Evolutionary conservation across 2,888 invertebrate species (phyloP), one percentile per base, ranked within the genome.

Genomic region (Eupithecia exiguata): DNA sequence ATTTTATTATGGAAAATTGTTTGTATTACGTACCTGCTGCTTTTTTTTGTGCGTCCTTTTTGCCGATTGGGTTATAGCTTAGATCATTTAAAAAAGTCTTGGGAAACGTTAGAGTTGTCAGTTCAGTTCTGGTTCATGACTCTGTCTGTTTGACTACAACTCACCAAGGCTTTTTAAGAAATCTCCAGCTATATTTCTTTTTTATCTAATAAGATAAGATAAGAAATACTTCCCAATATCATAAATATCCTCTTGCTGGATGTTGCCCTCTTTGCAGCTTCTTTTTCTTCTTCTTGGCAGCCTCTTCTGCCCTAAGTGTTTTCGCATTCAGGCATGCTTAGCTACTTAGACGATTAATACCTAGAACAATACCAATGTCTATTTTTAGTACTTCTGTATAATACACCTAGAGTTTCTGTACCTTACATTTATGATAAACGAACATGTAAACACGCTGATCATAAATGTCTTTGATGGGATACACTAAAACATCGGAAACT

Each of bases 401-500:
- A 9, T 40, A 12, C 16, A 46, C 16, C 16, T 46, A 18, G 6
- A 3, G 16, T 46, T 46, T 46, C 46, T 46, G 5, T 18, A 25
- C 14, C 25, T 6, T 25, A 53, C n/a, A 53, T 25, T 12, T 58
- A 58, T 25, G 12, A 58, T 25, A 62, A 70, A 67, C 62, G 12
- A 66, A 67, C 25, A 70, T 65, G 53, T 72, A 53, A 65, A 69
- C 63, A 65, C 63, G 36, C 38, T 58, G 58, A 38, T 65, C 63
- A n/a, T 62, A 65, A 65, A n/a, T 18, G 58, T 16, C 30, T 69
- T 69, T 70, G 70, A 74, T 74, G 70, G 68, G 67, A 62, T 70
- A 70, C 43, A 74, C 67, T 74, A 68, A 74, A 74, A 74, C 36
- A 65, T 70, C 70, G 67, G 67, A 67, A 74, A 74, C 70, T 70